Conservation (phyloP, 1,140 invertebrate species). For the Drosophila asahinai region DNA sequence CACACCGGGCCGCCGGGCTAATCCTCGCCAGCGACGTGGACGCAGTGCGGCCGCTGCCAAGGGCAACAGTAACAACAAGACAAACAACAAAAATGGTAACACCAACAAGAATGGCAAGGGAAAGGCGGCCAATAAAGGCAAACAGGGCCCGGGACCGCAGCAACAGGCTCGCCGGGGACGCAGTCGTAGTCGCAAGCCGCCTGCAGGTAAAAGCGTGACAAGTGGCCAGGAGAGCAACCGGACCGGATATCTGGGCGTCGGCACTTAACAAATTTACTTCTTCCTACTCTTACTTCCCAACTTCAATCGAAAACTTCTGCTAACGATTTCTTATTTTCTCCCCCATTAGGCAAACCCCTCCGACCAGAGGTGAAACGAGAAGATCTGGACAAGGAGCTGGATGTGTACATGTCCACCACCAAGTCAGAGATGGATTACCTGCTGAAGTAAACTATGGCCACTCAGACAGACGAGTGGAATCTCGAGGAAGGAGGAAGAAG, state of each 20-base stretch:
- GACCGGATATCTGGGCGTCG: conserved; percentile 29
- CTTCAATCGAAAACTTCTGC: neutral
- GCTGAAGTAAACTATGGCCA: conserved; percentile 54
- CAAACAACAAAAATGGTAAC: conserved; percentile 62
- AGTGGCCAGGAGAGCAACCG: conserved; percentile 31
- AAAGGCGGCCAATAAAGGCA: conserved; percentile 37
- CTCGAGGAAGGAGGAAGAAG: neutral
- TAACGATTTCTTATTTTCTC: conserved; percentile 21
- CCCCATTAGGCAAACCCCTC: conserved; percentile 49
- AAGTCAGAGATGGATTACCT: conserved; percentile 79
- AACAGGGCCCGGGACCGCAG: conserved; percentile 34
- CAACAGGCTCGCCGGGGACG: conserved; percentile 74
- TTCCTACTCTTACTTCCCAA: neutral
- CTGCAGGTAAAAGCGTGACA: conserved; percentile 82
- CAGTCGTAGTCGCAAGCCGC: conserved; percentile 68
- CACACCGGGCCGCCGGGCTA: conserved; percentile 40
- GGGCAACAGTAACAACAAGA: conserved; percentile 29
- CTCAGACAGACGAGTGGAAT: neutral
- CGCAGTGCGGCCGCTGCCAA: conserved; percentile 60
- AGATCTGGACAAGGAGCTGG: conserved; percentile 80
- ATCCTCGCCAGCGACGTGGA: conserved; percentile 61
- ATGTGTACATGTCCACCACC: conserved; percentile 84
- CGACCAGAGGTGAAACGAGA: conserved; percentile 73
- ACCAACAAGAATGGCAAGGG: conserved; percentile 33
- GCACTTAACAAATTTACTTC: conserved; percentile 24